A percentile compares a stretch with the other conserved stretches of the same genome.
Conservation (phyloP, 2,797 vertebrate species). For the Gambusia yucatana region DNA sequence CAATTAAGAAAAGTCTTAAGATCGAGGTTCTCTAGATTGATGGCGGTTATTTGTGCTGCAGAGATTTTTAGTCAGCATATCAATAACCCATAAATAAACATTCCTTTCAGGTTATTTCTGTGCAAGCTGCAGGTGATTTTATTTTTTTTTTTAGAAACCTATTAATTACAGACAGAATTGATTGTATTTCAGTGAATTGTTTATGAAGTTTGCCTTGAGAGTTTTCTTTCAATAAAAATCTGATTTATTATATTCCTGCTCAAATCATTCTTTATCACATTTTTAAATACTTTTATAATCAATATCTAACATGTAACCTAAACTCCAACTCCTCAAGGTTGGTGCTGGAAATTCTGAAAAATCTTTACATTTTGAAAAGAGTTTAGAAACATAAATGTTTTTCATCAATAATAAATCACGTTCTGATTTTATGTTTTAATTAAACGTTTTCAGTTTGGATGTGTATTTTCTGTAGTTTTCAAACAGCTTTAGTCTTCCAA, state of each 20-base stretch:
- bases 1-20: background rate
- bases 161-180: background rate
- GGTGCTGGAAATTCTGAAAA: background rate
- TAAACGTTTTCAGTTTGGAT: background rate
- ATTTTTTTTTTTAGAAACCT: background rate
- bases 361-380: background rate
- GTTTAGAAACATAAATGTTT: background rate
- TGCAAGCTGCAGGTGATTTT: conserved; percentile 8
- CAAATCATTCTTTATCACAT: background rate
- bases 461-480: too few relatives aligned
- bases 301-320: background rate
- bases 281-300: background rate
- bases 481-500: too few relatives aligned
- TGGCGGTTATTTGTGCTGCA: conserved; percentile 17
- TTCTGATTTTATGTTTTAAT: background rate
- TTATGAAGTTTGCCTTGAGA: background rate
- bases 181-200: conserved; percentile 4
- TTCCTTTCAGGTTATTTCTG: conserved; percentile 5
- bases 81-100: background rate
- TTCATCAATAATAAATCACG: background rate
- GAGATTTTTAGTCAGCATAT: conserved; percentile 1
- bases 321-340: background rate
- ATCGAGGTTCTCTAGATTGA: background rate
- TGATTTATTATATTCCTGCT: conserved; percentile 1
- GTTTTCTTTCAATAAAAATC: conserved; percentile 10